phyloP scores from a whole-genome alignment of 2,113 vertebrate species.

The Tupaia chinensis region DNA sequence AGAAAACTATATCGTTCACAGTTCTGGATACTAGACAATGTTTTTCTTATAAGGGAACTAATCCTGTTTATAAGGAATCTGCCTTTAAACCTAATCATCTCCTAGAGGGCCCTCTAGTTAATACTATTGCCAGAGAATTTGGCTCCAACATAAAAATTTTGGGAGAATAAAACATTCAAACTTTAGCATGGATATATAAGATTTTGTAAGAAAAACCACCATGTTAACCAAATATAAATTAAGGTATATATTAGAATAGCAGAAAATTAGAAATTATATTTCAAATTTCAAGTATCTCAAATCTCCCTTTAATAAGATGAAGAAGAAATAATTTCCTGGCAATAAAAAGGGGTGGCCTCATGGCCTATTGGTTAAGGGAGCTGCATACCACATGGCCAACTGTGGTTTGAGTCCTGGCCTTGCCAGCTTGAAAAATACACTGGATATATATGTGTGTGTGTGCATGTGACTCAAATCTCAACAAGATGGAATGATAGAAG shows the following conservation, averaged over 20 bases:
- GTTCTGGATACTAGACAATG: not conserved
- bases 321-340: not conserved
- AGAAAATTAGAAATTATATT: conserved; percentile 19
- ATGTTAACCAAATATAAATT: not conserved
- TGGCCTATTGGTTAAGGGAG: too few relatives aligned
- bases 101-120: not conserved
- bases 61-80: not conserved
- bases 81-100: not conserved
- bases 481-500: too few relatives aligned
- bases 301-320: not conserved
- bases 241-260: conserved; percentile 26
- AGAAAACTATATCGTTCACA: not conserved
- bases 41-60: not conserved
- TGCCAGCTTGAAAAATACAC: too few relatives aligned
- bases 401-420: too few relatives aligned
- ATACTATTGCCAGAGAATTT: not conserved
- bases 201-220: conserved; percentile 8
- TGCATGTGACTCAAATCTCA: too few relatives aligned
- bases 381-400: too few relatives aligned
- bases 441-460: too few relatives aligned
- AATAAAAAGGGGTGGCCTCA: not conserved
- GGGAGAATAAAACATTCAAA: not conserved
- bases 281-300: conserved; percentile 27
- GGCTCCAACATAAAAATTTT: not conserved
- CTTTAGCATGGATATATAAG: not conserved